Conservation (phyloP, 2,113 vertebrate genomes). For the Scartelaos histophorus region DNA sequence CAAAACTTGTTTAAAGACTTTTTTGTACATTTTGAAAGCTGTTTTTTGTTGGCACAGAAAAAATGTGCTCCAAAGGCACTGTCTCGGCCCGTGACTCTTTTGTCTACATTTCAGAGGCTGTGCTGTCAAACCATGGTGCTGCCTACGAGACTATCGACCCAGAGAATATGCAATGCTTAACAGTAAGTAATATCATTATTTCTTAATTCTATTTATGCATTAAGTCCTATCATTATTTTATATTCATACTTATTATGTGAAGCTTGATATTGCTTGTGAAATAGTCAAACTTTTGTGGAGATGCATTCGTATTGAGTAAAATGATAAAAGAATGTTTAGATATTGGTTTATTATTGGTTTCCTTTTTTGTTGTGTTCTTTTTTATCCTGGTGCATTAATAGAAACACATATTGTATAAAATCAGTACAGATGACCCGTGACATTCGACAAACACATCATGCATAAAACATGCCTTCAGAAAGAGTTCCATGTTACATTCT, state of each 20-base stretch:
- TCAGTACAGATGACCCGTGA: constrained; percentile 47
- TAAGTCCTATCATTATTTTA: neutral
- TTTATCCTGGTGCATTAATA: constrained; percentile 13
- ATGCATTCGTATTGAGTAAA: too few species aligned
- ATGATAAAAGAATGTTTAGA: too few species aligned
- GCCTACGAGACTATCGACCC: constrained; percentile 65
- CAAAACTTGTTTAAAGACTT: constrained; percentile 56
- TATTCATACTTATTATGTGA: constrained; percentile 11
- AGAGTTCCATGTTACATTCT: constrained; percentile 51
- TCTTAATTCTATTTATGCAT: neutral
- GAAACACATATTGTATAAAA: constrained; percentile 12
- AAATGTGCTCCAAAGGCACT: constrained; percentile 78
- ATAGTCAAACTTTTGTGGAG: neutral
- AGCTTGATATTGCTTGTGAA: neutral
- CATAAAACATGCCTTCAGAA: constrained; percentile 58
- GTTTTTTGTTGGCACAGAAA: constrained; percentile 50
- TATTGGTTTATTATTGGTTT: too few species aligned
- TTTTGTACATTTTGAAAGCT: constrained; percentile 42
- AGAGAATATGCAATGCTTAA: constrained; percentile 80
- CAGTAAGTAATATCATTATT: constrained; percentile 70
- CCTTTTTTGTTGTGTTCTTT: neutral
- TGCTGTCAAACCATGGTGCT: constrained; percentile 69
- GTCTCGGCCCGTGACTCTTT: constrained; percentile 78
- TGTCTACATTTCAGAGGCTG: constrained; percentile 74
- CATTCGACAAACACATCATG: constrained; percentile 52